phyloP scores from a whole-genome alignment of 1,140 invertebrate genomes.

The Calliopsis andreniformis region DNA sequence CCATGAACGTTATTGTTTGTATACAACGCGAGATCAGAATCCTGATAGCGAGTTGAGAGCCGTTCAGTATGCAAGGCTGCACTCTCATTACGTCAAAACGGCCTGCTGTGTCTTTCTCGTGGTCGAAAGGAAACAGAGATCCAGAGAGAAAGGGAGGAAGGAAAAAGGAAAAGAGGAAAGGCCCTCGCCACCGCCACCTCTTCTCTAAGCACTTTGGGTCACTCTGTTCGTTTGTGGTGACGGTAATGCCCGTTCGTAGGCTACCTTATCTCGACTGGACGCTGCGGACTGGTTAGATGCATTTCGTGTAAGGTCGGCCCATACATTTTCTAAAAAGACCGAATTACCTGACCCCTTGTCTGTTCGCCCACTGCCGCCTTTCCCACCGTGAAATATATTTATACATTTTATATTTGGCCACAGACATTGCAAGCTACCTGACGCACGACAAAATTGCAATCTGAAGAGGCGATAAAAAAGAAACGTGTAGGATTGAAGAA shows the following conservation, averaged over 20 bases:
- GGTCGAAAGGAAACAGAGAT: slow-evolving; percentile 9
- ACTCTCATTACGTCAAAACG: slow-evolving; percentile 59
- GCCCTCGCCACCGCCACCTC: background rate
- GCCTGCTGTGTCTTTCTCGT: background rate
- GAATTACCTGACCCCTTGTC: slow-evolving; percentile 65
- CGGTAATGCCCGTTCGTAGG: slow-evolving; percentile 59
- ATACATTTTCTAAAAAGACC: slow-evolving; percentile 66
- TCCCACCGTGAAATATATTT: slow-evolving; percentile 3
- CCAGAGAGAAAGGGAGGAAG: background rate
- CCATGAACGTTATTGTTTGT: slow-evolving; percentile 52
- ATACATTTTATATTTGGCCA: slow-evolving; percentile 16
- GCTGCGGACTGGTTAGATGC: slow-evolving; percentile 53
- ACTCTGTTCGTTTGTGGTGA: slow-evolving; percentile 60
- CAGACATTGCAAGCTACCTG: slow-evolving; percentile 13
- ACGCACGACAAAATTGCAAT: slow-evolving; percentile 21
- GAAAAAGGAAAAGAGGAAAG: slow-evolving; percentile 12
- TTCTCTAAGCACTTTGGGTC: slow-evolving; percentile 20
- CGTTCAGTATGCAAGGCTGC: slow-evolving; percentile 53
- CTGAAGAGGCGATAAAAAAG: background rate
- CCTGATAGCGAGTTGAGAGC: slow-evolving; percentile 11
- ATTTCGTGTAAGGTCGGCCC: slow-evolving; percentile 57
- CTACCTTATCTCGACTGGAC: slow-evolving; percentile 59
- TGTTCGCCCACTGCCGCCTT: slow-evolving; percentile 16
- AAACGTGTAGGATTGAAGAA: too few species aligned
- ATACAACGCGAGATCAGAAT: slow-evolving; percentile 53